These are phyloP conservation scores for Hirtodrosophila confusa DNA, from an alignment of 2,888 invertebrate genomes.

Conservation along the genomic window DNA sequence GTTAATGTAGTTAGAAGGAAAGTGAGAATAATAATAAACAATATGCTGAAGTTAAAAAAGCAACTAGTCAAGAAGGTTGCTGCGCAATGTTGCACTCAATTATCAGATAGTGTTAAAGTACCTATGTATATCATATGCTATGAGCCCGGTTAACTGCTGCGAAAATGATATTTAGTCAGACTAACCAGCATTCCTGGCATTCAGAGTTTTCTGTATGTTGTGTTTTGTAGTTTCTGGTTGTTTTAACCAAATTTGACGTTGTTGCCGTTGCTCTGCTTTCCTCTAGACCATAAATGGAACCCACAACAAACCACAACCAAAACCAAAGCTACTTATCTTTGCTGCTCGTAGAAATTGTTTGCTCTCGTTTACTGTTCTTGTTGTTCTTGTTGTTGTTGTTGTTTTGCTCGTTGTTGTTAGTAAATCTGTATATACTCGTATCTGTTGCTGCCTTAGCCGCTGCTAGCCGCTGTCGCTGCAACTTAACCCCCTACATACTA, in stretches of 20 bases:
- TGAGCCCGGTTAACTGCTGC: conserved; percentile 21
- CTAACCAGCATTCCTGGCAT: conserved; percentile 14
- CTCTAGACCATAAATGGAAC: conserved; percentile 17
- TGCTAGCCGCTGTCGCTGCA: conserved; percentile 33
- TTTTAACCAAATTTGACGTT: conserved; percentile 16
- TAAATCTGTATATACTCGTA: conserved; percentile 28
- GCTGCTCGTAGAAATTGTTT: conserved; percentile 31
- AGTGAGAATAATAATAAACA: no score
- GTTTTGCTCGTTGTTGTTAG: conserved; percentile 46
- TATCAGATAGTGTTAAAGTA: no score
- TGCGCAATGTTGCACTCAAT: no score
- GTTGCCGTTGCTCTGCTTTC: conserved; percentile 27
- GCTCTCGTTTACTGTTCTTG: conserved; percentile 28
- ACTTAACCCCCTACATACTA: conserved; percentile 21
- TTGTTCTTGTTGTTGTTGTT: conserved; percentile 25
- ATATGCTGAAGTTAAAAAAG: no score
- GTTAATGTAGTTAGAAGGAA: no score
- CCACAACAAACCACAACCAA: conserved; percentile 18
- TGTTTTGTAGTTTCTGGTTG: conserved; percentile 23
- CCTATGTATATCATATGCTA: conserved; percentile 3
- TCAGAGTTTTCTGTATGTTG: conserved; percentile 13
- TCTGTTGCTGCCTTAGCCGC: conserved; percentile 26
- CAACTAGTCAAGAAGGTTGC: no score
- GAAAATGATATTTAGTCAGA: neutral
- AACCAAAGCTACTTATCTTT: conserved; percentile 16